Evolutionary conservation across 2,888 invertebrate species (phyloP).

Genomic region (Sinotaia quadrata): DNA sequence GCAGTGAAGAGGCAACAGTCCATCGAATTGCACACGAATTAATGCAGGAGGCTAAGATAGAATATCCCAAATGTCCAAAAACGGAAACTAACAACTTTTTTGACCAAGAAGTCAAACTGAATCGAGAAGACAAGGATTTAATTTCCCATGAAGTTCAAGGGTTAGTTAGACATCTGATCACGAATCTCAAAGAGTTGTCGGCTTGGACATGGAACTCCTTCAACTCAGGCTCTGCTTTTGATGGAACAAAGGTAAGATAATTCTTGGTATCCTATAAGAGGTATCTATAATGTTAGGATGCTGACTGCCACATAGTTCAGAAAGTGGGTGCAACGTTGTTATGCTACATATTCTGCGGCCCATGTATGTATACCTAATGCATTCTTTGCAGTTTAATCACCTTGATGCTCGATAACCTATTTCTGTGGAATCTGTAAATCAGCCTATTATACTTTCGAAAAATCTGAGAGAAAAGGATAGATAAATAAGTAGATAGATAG

Average conservation of each 20-base stretch:
- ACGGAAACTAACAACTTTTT: slow-evolving; percentile 3
- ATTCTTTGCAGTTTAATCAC: background rate
- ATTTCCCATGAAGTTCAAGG: background rate
- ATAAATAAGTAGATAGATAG: too few relatives aligned
- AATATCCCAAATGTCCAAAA: background rate
- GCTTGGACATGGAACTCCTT: background rate
- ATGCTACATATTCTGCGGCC: too few relatives aligned
- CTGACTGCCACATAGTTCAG: background rate
- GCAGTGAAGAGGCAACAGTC: too few relatives aligned
- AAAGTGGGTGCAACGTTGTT: background rate
- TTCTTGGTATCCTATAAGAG: background rate
- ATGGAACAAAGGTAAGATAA: slow-evolving; percentile 18
- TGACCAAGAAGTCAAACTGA: slow-evolving; percentile 10
- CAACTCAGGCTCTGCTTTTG: slow-evolving; percentile 21
- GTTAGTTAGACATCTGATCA: background rate
- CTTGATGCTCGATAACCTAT: too few relatives aligned
- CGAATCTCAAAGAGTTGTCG: background rate
- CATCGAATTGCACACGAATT: slow-evolving; percentile 2
- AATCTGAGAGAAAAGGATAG: too few relatives aligned
- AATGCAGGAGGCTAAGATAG: background rate
- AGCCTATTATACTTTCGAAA: too few relatives aligned
- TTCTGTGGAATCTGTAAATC: too few relatives aligned
- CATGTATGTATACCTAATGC: too few relatives aligned
- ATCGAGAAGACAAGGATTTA: background rate
- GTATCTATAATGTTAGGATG: background rate